Conservation (phyloP, 2,888 invertebrate species). For the Cheilosia variabilis region DNA sequence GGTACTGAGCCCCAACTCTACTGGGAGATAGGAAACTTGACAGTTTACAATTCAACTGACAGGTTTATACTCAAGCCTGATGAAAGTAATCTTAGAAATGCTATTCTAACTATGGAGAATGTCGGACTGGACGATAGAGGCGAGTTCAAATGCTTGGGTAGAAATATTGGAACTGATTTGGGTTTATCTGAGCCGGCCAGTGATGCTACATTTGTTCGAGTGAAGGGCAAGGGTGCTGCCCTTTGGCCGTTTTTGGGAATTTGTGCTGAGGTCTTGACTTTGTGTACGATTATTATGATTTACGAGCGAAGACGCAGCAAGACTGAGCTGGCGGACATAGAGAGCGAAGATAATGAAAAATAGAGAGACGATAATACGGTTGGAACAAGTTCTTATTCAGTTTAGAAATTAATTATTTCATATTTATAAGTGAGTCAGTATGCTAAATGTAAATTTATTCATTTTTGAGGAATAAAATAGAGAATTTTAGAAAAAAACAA, state of each 20-base stretch:
- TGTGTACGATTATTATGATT: slow-evolving; percentile 97
- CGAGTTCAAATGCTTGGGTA: slow-evolving; percentile 87
- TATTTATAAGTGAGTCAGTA: not conserved
- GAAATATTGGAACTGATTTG: slow-evolving; percentile 83
- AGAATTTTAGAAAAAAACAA: not conserved
- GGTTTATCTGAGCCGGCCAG: slow-evolving; percentile 81
- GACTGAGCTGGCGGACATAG: slow-evolving; percentile 95
- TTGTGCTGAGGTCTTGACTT: slow-evolving; percentile 95
- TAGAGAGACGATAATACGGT: slow-evolving; percentile 82
- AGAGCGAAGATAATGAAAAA: slow-evolving; percentile 95
- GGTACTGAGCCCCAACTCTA: slow-evolving; percentile 88
- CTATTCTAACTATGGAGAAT: slow-evolving; percentile 87
- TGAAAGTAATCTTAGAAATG: slow-evolving; percentile 86
- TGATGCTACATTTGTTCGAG: slow-evolving; percentile 87
- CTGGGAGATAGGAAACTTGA: slow-evolving; percentile 87
- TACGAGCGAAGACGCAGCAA: slow-evolving; percentile 98
- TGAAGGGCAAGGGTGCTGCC: slow-evolving; percentile 95
- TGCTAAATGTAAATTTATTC: not conserved
- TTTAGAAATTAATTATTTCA: slow-evolving; percentile 4
- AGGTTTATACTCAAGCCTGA: slow-evolving; percentile 84
- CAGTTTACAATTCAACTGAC: slow-evolving; percentile 83
- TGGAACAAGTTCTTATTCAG: not conserved
- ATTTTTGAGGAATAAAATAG: not conserved
- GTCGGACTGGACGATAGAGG: slow-evolving; percentile 89
- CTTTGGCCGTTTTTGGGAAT: slow-evolving; percentile 99